Percentiles rank a stretch among this genome's conserved stretches.
Evolutionary conservation across 2,888 invertebrate species (phyloP).

Genomic region (Alitta virens): DNA sequence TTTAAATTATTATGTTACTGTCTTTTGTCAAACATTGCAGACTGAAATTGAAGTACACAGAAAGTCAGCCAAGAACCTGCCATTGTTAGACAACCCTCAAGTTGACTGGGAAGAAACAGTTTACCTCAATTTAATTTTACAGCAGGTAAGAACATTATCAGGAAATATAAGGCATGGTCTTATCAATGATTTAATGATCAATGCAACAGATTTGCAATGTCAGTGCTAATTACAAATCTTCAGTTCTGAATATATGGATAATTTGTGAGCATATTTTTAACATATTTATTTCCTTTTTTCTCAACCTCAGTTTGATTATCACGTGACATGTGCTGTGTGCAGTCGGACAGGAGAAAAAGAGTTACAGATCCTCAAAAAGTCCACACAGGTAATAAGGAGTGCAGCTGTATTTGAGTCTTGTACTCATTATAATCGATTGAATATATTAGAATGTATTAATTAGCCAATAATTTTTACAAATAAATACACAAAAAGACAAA

Average conservation of each 20-base stretch:
- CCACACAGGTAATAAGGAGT: slow-evolving; percentile 76
- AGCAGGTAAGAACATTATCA: slow-evolving; percentile 79
- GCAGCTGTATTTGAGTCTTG: no score
- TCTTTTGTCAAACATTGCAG: slow-evolving; percentile 31
- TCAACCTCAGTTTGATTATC: slow-evolving; percentile 79
- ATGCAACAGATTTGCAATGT: no score
- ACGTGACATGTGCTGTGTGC: slow-evolving; percentile 94
- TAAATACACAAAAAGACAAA: not conserved
- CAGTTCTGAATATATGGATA: no score
- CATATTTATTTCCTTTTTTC: slow-evolving; percentile 6
- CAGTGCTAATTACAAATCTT: not conserved
- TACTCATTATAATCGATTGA: no score
- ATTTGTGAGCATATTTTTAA: no score
- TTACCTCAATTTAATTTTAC: slow-evolving; percentile 92
- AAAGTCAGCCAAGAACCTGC: slow-evolving; percentile 93
- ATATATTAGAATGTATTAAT: no score
- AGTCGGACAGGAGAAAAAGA: slow-evolving; percentile 96
- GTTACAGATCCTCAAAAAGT: slow-evolving; percentile 88
- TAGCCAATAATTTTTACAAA: not conserved
- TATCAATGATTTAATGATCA: no score
- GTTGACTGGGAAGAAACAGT: slow-evolving; percentile 99
- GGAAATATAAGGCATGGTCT: no score
- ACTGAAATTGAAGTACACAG: slow-evolving; percentile 85
- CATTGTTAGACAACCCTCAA: slow-evolving; percentile 85
- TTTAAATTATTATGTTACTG: no score